Base-by-base conservation (phyloP, 2,113 vertebrate genomes). In the Neolamprologus hecqui region DNA sequence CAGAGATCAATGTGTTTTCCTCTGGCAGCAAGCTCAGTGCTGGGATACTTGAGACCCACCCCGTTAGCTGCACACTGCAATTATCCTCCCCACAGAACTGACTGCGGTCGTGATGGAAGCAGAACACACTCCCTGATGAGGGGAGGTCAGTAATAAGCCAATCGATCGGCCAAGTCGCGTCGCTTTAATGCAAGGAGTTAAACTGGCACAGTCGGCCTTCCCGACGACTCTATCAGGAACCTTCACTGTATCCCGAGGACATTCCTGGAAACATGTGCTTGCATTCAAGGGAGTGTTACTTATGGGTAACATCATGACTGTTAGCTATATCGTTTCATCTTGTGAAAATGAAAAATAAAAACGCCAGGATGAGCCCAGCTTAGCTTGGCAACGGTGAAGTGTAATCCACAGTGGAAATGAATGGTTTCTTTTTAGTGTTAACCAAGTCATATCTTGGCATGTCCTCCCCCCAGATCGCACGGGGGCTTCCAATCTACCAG, bases 1-100 rank as follows among this genome's bases (percentile, higher is more conserved):
- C 83, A 42, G 91, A 96, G 95, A 95, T 95, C 94, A 95, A 93
- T 95, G 93, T 91, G 88, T 88, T 95, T 93, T 95, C 89, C 86
- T 94, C 92, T 95, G 94, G 94, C 93, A 91, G 85, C 84, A 55
- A 70, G 57, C 81, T 33, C 81, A 92, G 86, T 65, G 91, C 87
- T 79, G 91, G 86, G 94, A 95, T 93, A 95, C 93, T 92, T 84
- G 93, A 96, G 94, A 93, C 90, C 93, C 88, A 90, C 89, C 88
- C 88, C 6, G 77, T 81, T 70, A 28, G 60, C 91, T 87, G 84
- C 89, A 88, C 86, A 90, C 86, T 89, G 91, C 93, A 96, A 95
- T 95, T 94, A 95, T 89, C 85, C 84, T 90, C 82, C 89, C 91
- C 84, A 65, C 84, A 88, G 90, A 86, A 88, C 91, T 82, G 91